Evolutionary conservation across 1,140 invertebrate species (phyloP), one percentile per base, ranked within the genome.

Genomic region (Argopecten irradians): DNA sequence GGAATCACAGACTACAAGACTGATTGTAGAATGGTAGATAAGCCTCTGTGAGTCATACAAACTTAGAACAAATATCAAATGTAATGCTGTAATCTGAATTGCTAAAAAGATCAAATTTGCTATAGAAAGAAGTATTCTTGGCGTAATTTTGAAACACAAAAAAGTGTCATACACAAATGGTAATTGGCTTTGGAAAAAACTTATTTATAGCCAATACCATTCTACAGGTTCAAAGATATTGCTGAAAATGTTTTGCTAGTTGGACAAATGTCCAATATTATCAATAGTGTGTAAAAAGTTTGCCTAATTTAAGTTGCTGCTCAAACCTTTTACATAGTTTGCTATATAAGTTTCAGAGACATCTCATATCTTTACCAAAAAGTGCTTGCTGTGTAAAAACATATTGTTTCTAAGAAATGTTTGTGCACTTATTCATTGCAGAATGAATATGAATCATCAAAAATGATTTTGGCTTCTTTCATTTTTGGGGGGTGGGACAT

Each of bases 101-200:
- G 55, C 55, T 71, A n/a, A 71, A 71, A 71, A 71, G 55, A 71
- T n/a, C 55, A 71, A 71, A 71, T 3, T 71, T 71, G 55, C n/a
- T 71, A 71, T 28, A 19, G n/a, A 16, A n/a, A 16, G 16, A 46
- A 28, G 13, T 71, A 71, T 28, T 71, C 55, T 71, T 71, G 55
- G 55, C 55, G 55, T 71, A 71, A 28, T 5, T 11, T 71, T n/a
- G 55, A 71, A 71, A 71, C 55, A 71, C 55, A 16, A n/a, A 71
- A 71, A 71, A 71, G 28, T n/a, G n/a, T 28, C 22, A 11, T 46
- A 19, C 14, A 46, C 43, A 5, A 11, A 28, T 71, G n/a, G 28
- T 71, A 11, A 13, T 55, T 71, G 5, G 8, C 55, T n/a, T 71
- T 39, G 5, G 28, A 71, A 16, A 5, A 46, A 46, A 46, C n/a